Base-by-base conservation (phyloP, 2,888 invertebrate genomes). In the Hecatera dysodea region DNA sequence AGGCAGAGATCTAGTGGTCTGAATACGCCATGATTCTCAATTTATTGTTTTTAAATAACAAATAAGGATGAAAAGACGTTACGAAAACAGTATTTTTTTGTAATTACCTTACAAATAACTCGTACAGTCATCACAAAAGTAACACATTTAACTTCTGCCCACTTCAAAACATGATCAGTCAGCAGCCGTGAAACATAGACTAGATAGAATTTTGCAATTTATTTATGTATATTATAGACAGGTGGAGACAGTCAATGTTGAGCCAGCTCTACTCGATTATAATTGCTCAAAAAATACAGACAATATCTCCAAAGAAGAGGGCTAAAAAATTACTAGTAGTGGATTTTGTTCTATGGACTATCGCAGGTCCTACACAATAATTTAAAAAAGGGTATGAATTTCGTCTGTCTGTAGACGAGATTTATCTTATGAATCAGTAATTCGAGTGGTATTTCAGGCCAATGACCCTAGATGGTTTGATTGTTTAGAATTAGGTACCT, bases 91-190 rank as follows among this genome's bases (percentile, higher is more conserved):
- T 76, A 63, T 80, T 84, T 83, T 86, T 81, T 77, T 73, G 75
- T 67, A 86, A 89, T 91, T 95, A 95, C 95, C 95, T 95, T 94
- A 93, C 84, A 93, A 94, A 91, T 92, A 91, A 92, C 90, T 93
- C 92, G 94, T 92, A 93, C 92, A 95, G 92, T 93, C 95, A 95
- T 95, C 95, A 95, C 95, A 95, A 94, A 94, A 93, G 92, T 93
- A 94, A 94, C 94, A 95, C 93, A 93, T 93, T 90, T 90, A 91
- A 87, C 92, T 92, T 92, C 87, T 92, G 90, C 88, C 92, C 93
- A 94, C 95, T 93, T 95, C 93, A 95, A 95, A 95, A 94, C 94
- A 94, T 93, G 92, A 94, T 94, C 94, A 92, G 95, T 95, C 95
- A 95, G 90, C 90, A 90, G 86, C 86, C 85, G 86, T 85, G 81